phyloP scores from a whole-genome alignment of 2,113 vertebrate species.

The Baryphthengus martii region DNA sequence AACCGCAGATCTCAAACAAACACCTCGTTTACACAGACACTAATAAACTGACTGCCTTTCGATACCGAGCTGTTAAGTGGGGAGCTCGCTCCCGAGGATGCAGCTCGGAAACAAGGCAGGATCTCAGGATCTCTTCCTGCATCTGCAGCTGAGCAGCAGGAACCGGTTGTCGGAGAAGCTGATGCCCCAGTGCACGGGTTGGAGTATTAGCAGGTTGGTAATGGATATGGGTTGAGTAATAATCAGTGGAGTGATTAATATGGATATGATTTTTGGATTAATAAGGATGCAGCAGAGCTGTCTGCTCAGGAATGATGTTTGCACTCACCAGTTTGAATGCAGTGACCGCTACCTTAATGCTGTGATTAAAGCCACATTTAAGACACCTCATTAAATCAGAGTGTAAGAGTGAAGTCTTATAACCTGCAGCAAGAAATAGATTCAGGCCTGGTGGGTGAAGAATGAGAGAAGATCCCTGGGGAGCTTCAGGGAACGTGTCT shows the following conservation, averaged over 20 bases:
- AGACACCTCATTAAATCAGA: constrained; percentile 40
- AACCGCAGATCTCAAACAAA: not conserved
- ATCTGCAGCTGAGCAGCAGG: not conserved
- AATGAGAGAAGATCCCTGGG: not conserved
- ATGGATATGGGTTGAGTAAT: not conserved
- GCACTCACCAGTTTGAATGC: not conserved
- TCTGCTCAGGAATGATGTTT: not conserved
- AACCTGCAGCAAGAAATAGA: not conserved
- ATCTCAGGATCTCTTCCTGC: not conserved
- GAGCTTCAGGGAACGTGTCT: not conserved
- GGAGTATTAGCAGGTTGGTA: not conserved
- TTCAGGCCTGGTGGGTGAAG: not conserved
- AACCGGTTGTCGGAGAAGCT: not conserved
- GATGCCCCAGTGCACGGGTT: not conserved
- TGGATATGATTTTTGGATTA: constrained; percentile 41
- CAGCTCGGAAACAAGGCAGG: not conserved
- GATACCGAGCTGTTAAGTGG: fast-evolving
- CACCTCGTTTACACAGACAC: not conserved
- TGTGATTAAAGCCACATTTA: constrained; percentile 26
- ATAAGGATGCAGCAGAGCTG: constrained; percentile 27
- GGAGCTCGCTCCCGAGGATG: not conserved
- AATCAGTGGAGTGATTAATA: constrained; percentile 24
- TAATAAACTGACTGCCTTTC: not conserved
- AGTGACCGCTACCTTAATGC: constrained; percentile 32
- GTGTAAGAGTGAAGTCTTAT: not conserved